A percentile compares a stretch with the other conserved stretches of the same genome.
Conservation (phyloP, 2,797 vertebrate species). For the Eulemur rubriventer region DNA sequence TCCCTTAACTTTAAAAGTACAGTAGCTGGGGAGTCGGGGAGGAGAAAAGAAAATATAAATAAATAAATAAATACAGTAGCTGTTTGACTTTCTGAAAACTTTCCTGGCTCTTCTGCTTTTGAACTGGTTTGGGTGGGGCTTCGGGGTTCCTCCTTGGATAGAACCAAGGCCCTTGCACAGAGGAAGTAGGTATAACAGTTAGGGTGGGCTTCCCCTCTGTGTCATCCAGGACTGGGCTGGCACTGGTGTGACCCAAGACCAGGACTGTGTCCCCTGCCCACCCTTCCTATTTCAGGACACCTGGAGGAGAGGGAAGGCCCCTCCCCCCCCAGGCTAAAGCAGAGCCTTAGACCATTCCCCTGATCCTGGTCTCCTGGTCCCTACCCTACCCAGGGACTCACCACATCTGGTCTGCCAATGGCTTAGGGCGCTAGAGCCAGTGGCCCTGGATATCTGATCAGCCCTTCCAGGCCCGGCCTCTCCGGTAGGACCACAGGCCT, state of each 20-base stretch:
- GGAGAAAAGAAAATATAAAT: too few species aligned
- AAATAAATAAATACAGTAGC: too few species aligned
- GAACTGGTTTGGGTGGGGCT: not conserved
- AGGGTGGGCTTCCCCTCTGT: not conserved
- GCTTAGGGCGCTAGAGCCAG: not conserved
- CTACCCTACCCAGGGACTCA: not conserved
- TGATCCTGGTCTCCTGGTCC: not conserved
- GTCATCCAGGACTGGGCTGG: not conserved
- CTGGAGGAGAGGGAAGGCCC: not conserved
- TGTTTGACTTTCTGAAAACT: not conserved
- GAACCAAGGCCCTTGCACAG: not conserved
- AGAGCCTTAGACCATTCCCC: not conserved
- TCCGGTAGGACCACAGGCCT: not conserved
- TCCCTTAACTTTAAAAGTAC: constrained; percentile 4
- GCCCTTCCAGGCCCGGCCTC: not conserved
- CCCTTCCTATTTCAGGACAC: not conserved
- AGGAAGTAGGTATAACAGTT: not conserved
- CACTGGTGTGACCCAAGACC: not conserved
- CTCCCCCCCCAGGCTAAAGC: not conserved
- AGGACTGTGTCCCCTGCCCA: not conserved
- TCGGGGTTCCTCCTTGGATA: not conserved
- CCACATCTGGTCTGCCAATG: not conserved
- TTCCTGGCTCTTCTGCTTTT: not conserved
- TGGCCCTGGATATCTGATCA: not conserved
- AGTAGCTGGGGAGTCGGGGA: not conserved